Conservation (phyloP, 2,797 vertebrate genomes). For the Morelia viridis region DNA sequence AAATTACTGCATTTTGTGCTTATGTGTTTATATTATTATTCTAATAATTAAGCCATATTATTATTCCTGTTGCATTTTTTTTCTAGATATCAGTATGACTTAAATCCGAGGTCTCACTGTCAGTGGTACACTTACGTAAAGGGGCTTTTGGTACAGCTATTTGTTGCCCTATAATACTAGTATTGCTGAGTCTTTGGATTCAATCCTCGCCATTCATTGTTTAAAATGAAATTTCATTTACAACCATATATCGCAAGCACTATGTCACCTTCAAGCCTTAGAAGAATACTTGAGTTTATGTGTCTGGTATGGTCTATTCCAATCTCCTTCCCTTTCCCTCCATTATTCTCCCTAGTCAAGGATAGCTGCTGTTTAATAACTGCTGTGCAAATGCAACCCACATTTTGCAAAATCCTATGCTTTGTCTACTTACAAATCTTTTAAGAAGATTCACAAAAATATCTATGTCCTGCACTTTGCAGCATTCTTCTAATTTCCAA, state of each 20-base stretch:
- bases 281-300: not conserved
- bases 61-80: not conserved
- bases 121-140: not conserved
- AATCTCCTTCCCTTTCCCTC: too few species aligned
- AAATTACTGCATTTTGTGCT: constrained; percentile 36
- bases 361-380: not conserved
- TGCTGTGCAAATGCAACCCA: not conserved
- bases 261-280: not conserved
- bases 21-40: not conserved
- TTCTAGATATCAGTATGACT: not conserved
- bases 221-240: not conserved
- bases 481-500: not conserved
- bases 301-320: not conserved
- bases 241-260: not conserved
- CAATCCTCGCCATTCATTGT: not conserved
- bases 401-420: not conserved
- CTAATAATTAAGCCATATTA: not conserved
- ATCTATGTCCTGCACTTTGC: not conserved
- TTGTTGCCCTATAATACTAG: not conserved
- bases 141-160: not conserved
- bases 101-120: not conserved
- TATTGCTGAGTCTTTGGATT: not conserved
- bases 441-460: not conserved
- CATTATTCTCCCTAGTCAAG: too few species aligned
- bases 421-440: not conserved